Evolutionary conservation across 2,797 vertebrate species (phyloP), one percentile per base, ranked within the genome.

Genomic region (Sebastes vulpes): DNA sequence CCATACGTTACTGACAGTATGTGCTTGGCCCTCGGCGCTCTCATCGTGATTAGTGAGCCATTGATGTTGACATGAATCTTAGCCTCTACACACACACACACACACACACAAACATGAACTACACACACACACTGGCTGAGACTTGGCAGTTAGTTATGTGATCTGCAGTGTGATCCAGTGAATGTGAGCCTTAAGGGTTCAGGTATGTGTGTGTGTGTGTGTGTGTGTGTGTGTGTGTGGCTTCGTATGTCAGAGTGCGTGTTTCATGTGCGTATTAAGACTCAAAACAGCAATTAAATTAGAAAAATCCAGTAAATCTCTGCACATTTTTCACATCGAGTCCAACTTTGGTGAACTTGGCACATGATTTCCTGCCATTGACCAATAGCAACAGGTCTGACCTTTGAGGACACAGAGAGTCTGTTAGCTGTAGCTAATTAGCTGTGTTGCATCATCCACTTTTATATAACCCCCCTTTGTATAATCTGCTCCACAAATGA

Each of bases 11-110:
- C 79, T 65, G 79, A 78, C 85, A 86, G 29, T 28, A 54, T 77
- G 68, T 63, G 75, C 57, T 57, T 29, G 84, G 78, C 84, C 83
- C 76, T 50, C 18, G 61, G 84, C 60, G 1, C 69, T 86, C 76
- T 82, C 63, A 57, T 84, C 88, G 84, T 85, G 81, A 90, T 91
- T 89, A 82, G 77, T 79, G 75, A 93, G 79, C 86, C 89, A 81
- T 87, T 90, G 88, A 94, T 93, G 91, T 87, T 91, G 91, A 92
- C 89, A 86, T 86, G 87, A 88, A 89, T 90, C 88, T 85, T 54
- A 28, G 70, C 53, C 25, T 76, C 20, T 32, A 9, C 72, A 63
- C 68, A 53, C 72, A 71, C 66, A 67, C 9, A 20, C 50, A 28
- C 26, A 8, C 28, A 67, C 9, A 35, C 32, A 35, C 32, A 35